phyloP scores from a whole-genome alignment of 2,888 invertebrate genomes.

The Ptilodon capucinus region DNA sequence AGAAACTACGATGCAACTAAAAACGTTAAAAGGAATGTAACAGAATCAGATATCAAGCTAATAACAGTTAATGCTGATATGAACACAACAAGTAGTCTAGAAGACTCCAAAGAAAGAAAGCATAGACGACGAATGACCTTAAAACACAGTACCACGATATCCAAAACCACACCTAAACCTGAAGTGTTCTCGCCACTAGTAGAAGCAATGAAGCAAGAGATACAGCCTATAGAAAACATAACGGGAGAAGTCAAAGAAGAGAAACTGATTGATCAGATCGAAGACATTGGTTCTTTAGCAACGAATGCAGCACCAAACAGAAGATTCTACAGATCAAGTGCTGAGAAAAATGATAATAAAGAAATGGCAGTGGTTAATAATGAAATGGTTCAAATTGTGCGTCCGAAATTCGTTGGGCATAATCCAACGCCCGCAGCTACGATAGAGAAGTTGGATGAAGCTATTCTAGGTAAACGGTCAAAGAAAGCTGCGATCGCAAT shows the following conservation, averaged over 20 bases:
- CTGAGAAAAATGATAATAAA: constrained; percentile 51
- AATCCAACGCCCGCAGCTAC: constrained; percentile 55
- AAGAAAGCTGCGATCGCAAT: constrained; percentile 54
- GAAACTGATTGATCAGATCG: constrained; percentile 59
- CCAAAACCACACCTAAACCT: constrained; percentile 34
- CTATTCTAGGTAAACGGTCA: constrained; percentile 61
- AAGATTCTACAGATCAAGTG: constrained; percentile 71
- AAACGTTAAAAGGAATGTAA: constrained; percentile 29
- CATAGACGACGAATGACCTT: constrained; percentile 65
- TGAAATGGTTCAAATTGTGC: constrained; percentile 67
- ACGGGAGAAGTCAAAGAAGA: constrained; percentile 46
- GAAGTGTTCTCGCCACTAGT: constrained; percentile 39
- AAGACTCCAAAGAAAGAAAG: constrained; percentile 51
- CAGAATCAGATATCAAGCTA: constrained; percentile 44
- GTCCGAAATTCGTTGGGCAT: constrained; percentile 61
- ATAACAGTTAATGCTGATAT: constrained; percentile 56
- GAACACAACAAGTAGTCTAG: constrained; percentile 49
- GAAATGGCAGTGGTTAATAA: constrained; percentile 65
- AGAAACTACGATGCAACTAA: constrained; percentile 49
- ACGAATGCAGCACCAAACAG: constrained; percentile 51
- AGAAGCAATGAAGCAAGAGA: constrained; percentile 61
- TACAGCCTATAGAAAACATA: constrained; percentile 48
- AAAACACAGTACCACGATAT: constrained; percentile 29
- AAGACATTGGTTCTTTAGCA: constrained; percentile 46
- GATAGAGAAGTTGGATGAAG: constrained; percentile 67